A percentile compares a stretch with the other conserved stretches of the same genome.
Conservation (phyloP, 2,113 vertebrate genomes). For the Lampris megalopsis region DNA sequence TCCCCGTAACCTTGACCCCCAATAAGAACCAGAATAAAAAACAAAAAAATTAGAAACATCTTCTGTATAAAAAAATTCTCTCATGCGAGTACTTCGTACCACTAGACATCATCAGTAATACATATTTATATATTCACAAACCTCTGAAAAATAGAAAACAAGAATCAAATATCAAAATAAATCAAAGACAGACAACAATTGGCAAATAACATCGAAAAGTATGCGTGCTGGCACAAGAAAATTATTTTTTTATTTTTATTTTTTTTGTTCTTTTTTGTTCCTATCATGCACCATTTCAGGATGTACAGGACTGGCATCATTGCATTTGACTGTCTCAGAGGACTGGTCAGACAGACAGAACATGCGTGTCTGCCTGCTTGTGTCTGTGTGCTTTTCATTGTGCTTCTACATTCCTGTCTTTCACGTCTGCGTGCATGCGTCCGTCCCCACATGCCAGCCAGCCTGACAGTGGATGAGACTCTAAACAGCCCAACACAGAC, state of each 20-base stretch:
- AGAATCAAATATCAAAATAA: constrained; percentile 80
- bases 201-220: constrained; percentile 81
- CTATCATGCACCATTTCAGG: constrained; percentile 82
- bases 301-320: constrained; percentile 67
- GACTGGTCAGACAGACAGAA: constrained; percentile 39
- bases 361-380: constrained; percentile 64
- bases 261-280: constrained; percentile 53
- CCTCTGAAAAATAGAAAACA: constrained; percentile 85
- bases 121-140: constrained; percentile 88
- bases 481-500: constrained; percentile 30
- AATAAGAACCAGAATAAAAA: constrained; percentile 79
- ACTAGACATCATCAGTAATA: constrained; percentile 85
- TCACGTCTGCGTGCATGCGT: constrained; percentile 9
- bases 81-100: constrained; percentile 86
- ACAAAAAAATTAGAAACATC: constrained; percentile 83
- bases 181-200: constrained; percentile 70
- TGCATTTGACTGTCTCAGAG: constrained; percentile 41
- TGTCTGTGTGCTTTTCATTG: constrained; percentile 71
- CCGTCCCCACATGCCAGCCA: constrained; percentile 35
- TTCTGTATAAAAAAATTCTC: constrained; percentile 83
- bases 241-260: constrained; percentile 63
- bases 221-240: constrained; percentile 83
- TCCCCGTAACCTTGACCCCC: constrained; percentile 69
- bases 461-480: not conserved
- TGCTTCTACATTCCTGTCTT: constrained; percentile 59